These are phyloP conservation scores for Diarsia brunnea DNA, from an alignment of 2,888 invertebrate genomes.

Conservation along the genomic window DNA sequence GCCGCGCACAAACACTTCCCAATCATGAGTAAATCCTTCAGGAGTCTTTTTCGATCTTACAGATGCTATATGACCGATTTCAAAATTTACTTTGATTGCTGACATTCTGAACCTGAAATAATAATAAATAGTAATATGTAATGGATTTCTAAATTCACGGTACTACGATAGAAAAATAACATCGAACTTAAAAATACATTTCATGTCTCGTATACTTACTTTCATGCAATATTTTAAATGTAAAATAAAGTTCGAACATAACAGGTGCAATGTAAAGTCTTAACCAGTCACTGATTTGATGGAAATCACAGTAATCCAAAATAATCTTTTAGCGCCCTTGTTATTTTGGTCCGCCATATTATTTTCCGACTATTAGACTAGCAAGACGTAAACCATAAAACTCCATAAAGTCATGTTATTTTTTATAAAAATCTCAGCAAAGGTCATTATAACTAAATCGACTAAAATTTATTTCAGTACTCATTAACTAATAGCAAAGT, in stretches of 20 bases:
- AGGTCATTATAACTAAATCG: slow-evolving; percentile 11
- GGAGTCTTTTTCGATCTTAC: slow-evolving; percentile 95
- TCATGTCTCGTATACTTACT: slow-evolving; percentile 66
- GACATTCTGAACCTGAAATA: slow-evolving; percentile 81
- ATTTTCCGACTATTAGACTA: slow-evolving; percentile 59
- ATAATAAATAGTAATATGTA: slow-evolving; percentile 54
- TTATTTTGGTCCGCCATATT: slow-evolving; percentile 90
- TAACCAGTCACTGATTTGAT: slow-evolving; percentile 72
- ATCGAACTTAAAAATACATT: slow-evolving; percentile 48
- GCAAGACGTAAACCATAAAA: slow-evolving; percentile 37
- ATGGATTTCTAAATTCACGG: slow-evolving; percentile 59
- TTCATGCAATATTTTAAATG: slow-evolving; percentile 61
- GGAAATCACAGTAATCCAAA: slow-evolving; percentile 78
- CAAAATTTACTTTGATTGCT: slow-evolving; percentile 93
- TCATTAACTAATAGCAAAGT: not conserved
- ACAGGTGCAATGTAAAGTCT: slow-evolving; percentile 67
- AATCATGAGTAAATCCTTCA: slow-evolving; percentile 99
- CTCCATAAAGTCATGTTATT: slow-evolving; percentile 25
- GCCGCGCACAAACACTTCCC: slow-evolving; percentile 98
- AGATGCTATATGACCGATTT: slow-evolving; percentile 97
- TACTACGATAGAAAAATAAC: slow-evolving; percentile 68
- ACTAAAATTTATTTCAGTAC: slow-evolving; percentile 5
- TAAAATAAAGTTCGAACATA: slow-evolving; percentile 65
- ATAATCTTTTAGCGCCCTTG: slow-evolving; percentile 90
- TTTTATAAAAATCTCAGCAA: not conserved